These are phyloP conservation scores for Achroia grisella DNA, from an alignment of 1,140 invertebrate genomes.

Conservation along the genomic window DNA sequence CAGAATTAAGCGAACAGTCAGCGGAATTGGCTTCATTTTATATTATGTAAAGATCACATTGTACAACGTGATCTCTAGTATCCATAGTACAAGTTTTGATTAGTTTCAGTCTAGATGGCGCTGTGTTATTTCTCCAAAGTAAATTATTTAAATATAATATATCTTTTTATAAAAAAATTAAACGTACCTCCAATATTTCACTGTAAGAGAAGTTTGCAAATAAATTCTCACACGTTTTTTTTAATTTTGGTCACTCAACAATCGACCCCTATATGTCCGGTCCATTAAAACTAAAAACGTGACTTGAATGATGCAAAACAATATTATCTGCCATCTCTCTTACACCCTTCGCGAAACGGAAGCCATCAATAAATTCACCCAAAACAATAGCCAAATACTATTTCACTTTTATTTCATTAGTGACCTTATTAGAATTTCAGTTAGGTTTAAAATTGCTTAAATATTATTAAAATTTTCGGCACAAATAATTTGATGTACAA, in stretches of 20 bases:
- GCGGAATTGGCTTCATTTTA: too few relatives aligned
- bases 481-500: background rate
- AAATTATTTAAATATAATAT: too few relatives aligned
- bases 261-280: slow-evolving; percentile 31
- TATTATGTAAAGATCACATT: too few relatives aligned
- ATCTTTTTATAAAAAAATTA: too few relatives aligned
- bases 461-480: background rate
- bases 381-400: slow-evolving; percentile 4
- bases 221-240: slow-evolving; percentile 16
- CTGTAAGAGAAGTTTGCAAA: slow-evolving; percentile 4
- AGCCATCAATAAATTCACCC: slow-evolving; percentile 18
- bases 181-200: background rate
- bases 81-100: too few relatives aligned
- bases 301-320: slow-evolving; percentile 27
- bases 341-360: slow-evolving; percentile 26
- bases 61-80: too few relatives aligned
- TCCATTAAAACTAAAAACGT: slow-evolving; percentile 35
- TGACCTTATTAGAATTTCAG: background rate
- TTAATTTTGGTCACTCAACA: slow-evolving; percentile 26
- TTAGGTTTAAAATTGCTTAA: slow-evolving; percentile 10
- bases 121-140: too few relatives aligned
- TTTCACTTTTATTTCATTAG: slow-evolving; percentile 1
- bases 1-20: too few relatives aligned
- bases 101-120: too few relatives aligned
- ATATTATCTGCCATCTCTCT: slow-evolving; percentile 26